These are phyloP conservation scores for Pica pica DNA, from an alignment of 2,113 vertebrate genomes.

Conservation along the genomic window DNA sequence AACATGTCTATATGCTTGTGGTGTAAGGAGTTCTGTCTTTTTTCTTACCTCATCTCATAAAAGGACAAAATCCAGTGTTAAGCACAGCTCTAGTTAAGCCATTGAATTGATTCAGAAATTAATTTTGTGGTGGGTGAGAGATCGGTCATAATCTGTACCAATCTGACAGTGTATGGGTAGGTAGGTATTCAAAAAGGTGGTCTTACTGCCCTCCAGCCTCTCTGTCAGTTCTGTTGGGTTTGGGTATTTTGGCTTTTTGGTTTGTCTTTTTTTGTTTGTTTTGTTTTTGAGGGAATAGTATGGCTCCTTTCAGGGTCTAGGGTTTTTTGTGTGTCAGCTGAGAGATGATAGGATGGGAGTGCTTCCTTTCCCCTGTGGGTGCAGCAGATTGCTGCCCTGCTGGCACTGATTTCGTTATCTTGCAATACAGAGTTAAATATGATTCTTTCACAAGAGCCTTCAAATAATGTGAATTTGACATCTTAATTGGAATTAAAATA, in stretches of 20 bases:
- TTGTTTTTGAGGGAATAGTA: background rate
- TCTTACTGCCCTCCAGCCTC: background rate
- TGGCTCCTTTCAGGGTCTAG: background rate
- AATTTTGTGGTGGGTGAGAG: background rate
- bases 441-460: background rate
- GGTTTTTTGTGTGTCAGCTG: background rate
- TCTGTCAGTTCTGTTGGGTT: background rate
- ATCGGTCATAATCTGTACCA: rapidly evolving
- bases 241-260: background rate
- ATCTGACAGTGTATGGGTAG: background rate
- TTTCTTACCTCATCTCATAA: background rate
- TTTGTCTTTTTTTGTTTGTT: background rate
- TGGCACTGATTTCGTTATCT: background rate
- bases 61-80: background rate
- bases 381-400: background rate
- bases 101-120: background rate
- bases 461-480: background rate
- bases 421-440: background rate
- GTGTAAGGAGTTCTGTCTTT: background rate
- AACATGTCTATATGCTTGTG: background rate
- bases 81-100: background rate
- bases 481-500: background rate
- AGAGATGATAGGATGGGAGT: background rate
- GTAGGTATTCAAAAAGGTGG: background rate
- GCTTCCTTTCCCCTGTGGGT: background rate